Percentiles rank a stretch among this genome's conserved stretches.
phyloP scores from a whole-genome alignment of 2,797 vertebrate species.

The Danio albolineatus region DNA sequence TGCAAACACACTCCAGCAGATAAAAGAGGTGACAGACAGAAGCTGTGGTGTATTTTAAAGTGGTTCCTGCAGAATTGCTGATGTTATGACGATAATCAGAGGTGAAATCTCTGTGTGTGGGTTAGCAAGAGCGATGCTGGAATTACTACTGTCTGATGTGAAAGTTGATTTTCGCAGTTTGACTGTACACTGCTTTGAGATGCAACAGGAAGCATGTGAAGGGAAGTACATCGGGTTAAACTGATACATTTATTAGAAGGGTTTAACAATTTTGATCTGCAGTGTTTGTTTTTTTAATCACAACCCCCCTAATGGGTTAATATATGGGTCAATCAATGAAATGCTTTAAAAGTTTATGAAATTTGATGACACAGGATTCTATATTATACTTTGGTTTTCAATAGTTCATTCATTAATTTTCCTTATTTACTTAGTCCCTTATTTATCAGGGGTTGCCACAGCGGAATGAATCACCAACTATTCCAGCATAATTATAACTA shows the following conservation, averaged over 20 bases:
- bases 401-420: neutral
- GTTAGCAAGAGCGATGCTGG: neutral
- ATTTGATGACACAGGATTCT: neutral
- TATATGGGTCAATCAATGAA: no score
- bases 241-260: neutral
- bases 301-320: no score
- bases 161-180: neutral
- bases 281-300: neutral
- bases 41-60: neutral
- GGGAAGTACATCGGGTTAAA: neutral
- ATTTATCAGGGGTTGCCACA: no score
- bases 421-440: no score
- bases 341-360: neutral
- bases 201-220: neutral
- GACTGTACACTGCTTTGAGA: neutral
- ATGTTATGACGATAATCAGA: neutral
- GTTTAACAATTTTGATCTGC: neutral
- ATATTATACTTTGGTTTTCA: neutral
- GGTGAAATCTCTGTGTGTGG: conserved; percentile 28
- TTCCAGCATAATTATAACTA: no score
- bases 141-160: neutral
- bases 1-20: neutral
- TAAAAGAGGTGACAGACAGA: neutral
- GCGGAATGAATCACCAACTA: no score
- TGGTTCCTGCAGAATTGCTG: no score